Conservation (phyloP, 1,140 invertebrate species). For the Leptinotarsa texana region DNA sequence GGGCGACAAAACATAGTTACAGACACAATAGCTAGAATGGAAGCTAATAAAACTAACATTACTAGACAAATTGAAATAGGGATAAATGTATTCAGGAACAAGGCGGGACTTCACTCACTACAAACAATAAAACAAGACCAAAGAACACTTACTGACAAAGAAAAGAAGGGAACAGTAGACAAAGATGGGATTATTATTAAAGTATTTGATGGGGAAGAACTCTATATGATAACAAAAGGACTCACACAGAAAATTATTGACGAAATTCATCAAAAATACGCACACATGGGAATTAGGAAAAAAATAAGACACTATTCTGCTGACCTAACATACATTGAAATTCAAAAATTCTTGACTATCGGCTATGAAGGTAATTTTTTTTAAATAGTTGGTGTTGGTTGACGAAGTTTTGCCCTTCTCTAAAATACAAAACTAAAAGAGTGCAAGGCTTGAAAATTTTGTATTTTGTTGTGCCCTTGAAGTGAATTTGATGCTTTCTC, state of each 20-base stretch:
- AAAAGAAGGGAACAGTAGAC: neutral
- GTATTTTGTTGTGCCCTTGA: too few relatives aligned
- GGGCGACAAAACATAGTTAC: slow-evolving; percentile 13
- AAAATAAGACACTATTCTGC: too few relatives aligned
- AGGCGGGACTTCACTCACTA: neutral
- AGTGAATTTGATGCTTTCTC: too few relatives aligned
- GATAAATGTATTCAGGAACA: neutral
- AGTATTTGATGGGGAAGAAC: neutral
- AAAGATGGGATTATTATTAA: neutral
- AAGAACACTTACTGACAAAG: neutral
- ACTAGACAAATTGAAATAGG: slow-evolving; percentile 13
- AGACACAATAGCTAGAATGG: slow-evolving; percentile 17
- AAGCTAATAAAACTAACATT: neutral
- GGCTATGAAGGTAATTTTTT: too few relatives aligned
- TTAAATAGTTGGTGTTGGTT: too few relatives aligned
- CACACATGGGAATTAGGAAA: neutral
- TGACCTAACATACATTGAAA: too few relatives aligned
- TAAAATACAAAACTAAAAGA: too few relatives aligned
- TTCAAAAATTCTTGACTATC: too few relatives aligned
- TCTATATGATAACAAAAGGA: neutral
- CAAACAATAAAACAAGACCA: neutral
- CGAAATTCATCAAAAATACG: slow-evolving; percentile 11
- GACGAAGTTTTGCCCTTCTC: too few relatives aligned
- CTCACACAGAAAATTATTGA: neutral
- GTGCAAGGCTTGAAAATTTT: too few relatives aligned